A percentile compares a stretch with the other conserved stretches of the same genome.
Evolutionary conservation across 2,113 vertebrate species (phyloP).

Genomic region (Barbus barbus): DNA sequence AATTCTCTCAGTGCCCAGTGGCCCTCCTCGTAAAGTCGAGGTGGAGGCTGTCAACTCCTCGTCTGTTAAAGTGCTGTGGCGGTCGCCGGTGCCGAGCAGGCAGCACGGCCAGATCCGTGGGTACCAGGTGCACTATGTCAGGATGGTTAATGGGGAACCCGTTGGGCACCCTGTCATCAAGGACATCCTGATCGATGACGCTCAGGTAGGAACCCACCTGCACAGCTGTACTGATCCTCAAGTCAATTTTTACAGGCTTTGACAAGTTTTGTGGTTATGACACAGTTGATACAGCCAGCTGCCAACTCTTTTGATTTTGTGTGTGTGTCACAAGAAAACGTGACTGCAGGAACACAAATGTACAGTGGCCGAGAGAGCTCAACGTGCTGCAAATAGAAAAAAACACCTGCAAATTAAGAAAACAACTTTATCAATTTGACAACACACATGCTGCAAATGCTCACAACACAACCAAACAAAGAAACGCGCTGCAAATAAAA

Average conservation of each 20-base stretch:
- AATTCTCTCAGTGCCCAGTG: constrained; percentile 99
- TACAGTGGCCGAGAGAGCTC: too few relatives aligned
- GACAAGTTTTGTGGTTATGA: not conserved
- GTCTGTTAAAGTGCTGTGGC: constrained; percentile 98
- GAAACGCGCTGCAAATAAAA: too few relatives aligned
- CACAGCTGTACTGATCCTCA: constrained; percentile 17
- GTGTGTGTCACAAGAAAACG: too few relatives aligned
- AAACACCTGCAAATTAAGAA: too few relatives aligned
- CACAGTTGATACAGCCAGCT: not conserved
- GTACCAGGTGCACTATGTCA: constrained; percentile 98
- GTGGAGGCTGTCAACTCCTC: constrained; percentile 99
- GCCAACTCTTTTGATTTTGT: not conserved
- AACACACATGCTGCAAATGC: too few relatives aligned
- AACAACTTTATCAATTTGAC: too few relatives aligned
- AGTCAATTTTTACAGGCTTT: not conserved
- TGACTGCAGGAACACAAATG: too few relatives aligned
- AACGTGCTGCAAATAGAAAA: too few relatives aligned
- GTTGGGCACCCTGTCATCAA: constrained; percentile 95
- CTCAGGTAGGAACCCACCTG: constrained; percentile 82
- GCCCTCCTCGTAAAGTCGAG: constrained; percentile 99
- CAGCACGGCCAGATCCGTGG: constrained; percentile 97
- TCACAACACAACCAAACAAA: too few relatives aligned
- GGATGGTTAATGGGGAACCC: constrained; percentile 95
- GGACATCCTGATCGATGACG: constrained; percentile 96
- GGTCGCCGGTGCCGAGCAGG: constrained; percentile 94